Evolutionary conservation across 2,888 invertebrate species (phyloP), one percentile per base, ranked within the genome.

Genomic region (Drosophila affinis): DNA sequence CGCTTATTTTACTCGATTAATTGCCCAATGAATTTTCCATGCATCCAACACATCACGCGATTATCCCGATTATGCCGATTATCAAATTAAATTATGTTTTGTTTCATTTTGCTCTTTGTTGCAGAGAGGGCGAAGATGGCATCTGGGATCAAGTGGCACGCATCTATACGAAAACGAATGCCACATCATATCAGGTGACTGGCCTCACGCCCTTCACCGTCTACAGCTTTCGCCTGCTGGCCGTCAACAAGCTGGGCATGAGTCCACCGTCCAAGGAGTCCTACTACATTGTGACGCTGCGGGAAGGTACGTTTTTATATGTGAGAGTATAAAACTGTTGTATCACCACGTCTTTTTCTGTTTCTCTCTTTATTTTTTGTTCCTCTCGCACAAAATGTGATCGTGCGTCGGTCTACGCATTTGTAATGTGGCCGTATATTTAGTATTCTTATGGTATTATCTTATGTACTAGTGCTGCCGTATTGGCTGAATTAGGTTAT

Each of bases 141-240:
- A 93, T 94, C 61, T 95, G 95, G 95, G 94, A 95, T 90, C 93
- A 93, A 75, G 93, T 93, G 86, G 92, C 94, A 77, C 94, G 94
- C 79, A 94, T 95, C 85, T 91, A 93, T 81, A 95, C 95, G 44
- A 93, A 94, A 77, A 94, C 93, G 88, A 95, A 95, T 92, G 92
- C 93, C 75, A 95, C 95, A 75, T 93, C 93, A 88, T 94, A 94
- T 92, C 94, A 94, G 90, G 94, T 96, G 88, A 93, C 93, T 75
- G 93, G 93, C 69, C 93, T 96, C 78, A 93, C 93, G 78, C 96
- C 96, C 54, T 96, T 95, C 92, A 96, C 95, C 55, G 95, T 95
- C 65, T 96, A 96, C 93, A 95, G 95, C 89, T 95, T 96, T 92
- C 93, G 95, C 65, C 94, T 96, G 77, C 92, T 94, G 82, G 95